Base-by-base conservation (phyloP, 2,888 invertebrate species). In the Cryptocheilus praepositus region DNA sequence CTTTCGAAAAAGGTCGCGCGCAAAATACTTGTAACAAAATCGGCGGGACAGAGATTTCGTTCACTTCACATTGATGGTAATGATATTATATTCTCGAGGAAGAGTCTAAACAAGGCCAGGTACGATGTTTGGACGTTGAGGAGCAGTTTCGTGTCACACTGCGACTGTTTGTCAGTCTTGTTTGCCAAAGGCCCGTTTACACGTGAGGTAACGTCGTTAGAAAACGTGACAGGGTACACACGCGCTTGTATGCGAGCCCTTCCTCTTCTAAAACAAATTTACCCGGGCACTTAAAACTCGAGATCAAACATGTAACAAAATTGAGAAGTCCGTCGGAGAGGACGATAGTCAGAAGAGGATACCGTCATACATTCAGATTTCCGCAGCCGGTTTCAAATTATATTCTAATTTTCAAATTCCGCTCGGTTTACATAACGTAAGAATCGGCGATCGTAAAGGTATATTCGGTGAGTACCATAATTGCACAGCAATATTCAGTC, bases 201-300 rank as follows among this genome's bases (percentile, higher is more conserved):
- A 76, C 67, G 72, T 69, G 72, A 81, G 67, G 73, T 74, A 76
- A 81, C 73, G 76, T 75, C 73, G 78, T 80, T 78, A 74, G 76
- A 79, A 79, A 82, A 80, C 77, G 82, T 78, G 80, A 77, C 82
- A 78, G 78, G 75, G 74, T 76, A 82, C 69, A 82, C 82, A 80
- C 60, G 63, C 56, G 61, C 66, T 36, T 58, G 61, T 62, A 54
- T 72, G 55, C 61, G 58, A 67, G 68, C 59, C 69, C 76, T 71
- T 69, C 64, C 70, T 70, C 65, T 61, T 67, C 58, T 67, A 76
- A 60, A 77, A 75, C 82, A 80, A 82, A 82, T 82, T 82, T 82
- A 75, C 75, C 71, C 64, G 73, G 74, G 71, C 69, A 75, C 74
- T 79, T 77, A 74, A 81, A 81, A 70, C 61, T 70, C 59, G 53